phyloP scores from a whole-genome alignment of 2,113 vertebrate species.

The Oncorhynchus clarkii region DNA sequence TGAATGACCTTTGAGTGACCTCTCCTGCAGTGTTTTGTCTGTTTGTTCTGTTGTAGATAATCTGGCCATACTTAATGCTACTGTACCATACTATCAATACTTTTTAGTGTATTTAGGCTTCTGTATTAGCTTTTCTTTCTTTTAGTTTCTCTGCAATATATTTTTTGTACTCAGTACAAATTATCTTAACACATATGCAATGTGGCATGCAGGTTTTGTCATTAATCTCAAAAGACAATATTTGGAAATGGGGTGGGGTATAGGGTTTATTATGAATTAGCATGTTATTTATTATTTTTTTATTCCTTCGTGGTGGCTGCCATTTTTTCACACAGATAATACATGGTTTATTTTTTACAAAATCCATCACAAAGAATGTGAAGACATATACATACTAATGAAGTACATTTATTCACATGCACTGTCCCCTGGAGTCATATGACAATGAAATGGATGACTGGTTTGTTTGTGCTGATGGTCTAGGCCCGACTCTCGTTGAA shows the following conservation, averaged over 20 bases:
- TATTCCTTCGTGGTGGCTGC: constrained; percentile 70
- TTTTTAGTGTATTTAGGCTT: constrained; percentile 38
- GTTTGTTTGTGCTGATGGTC: constrained; percentile 54
- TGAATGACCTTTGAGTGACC: constrained; percentile 39
- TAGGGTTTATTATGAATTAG: constrained; percentile 67
- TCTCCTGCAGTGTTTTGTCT: constrained; percentile 42
- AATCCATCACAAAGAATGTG: constrained; percentile 73
- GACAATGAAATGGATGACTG: constrained; percentile 75
- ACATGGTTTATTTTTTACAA: constrained; percentile 64
- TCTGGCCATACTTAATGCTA: not conserved
- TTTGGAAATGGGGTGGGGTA: constrained; percentile 66
- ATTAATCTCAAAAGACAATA: constrained; percentile 73
- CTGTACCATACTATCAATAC: constrained; percentile 37
- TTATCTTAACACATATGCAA: constrained; percentile 28
- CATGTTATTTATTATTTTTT: constrained; percentile 72
- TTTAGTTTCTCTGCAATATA: constrained; percentile 21
- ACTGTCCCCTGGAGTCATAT: constrained; percentile 76
- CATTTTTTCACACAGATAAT: constrained; percentile 67
- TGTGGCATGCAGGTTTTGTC: constrained; percentile 64
- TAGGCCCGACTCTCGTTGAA: constrained; percentile 66
- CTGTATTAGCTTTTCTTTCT: constrained; percentile 51
- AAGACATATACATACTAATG: constrained; percentile 78
- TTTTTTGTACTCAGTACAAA: not conserved
- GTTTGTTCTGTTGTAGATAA: constrained; percentile 44
- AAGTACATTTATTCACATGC: constrained; percentile 76